Evolutionary conservation across 2,113 vertebrate species (phyloP), one percentile per base, ranked within the genome.

Genomic region (Neodon shergylaensis): DNA sequence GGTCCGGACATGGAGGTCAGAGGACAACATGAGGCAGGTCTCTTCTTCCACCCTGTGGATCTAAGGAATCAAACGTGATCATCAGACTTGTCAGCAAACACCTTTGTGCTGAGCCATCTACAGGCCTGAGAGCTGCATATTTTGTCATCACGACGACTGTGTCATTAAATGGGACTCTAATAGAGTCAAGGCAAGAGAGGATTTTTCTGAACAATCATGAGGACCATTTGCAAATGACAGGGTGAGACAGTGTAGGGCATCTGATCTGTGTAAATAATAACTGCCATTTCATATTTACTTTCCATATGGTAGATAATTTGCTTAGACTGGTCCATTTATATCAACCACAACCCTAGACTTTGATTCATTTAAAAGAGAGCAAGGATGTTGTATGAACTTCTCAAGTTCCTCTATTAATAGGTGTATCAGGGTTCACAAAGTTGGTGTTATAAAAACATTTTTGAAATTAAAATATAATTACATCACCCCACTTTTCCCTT

Each of bases 351-450:
- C 8, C 39, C 1, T 61, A 77, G 19, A 9, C 16, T 52, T 93
- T 88, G 11, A 91, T 24, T 91, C 47, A 65, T 47, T 47, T 83
- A n/a, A 96, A 95, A 93, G 61, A 89, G 52, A 6, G 8, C n/a
- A 90, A 88, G 10, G 5, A 22, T 28, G 6, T 31, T 76, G 26
- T 47, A 19, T 21, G 31, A 9, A 49, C 58, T 82, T 83, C 68
- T 47, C 24, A 44, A 58, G 26, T 52, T 95, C 88, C 11, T 58
- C 81, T 73, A n/a, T 11, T 24, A 2, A 2, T 14, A 92, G 84
- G 7, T 61, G 54, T 26, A 79, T 0, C 6, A 74, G 17, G 13
- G 7, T 90, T 73, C 28, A 36, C 49, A 86, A 42, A 21, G 14
- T 70, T 90, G 76, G 19, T 21, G 7, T 17, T 63, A 63, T 28